Base-by-base conservation (phyloP, 2,113 vertebrate species). In the Hipposideros armiger region DNA sequence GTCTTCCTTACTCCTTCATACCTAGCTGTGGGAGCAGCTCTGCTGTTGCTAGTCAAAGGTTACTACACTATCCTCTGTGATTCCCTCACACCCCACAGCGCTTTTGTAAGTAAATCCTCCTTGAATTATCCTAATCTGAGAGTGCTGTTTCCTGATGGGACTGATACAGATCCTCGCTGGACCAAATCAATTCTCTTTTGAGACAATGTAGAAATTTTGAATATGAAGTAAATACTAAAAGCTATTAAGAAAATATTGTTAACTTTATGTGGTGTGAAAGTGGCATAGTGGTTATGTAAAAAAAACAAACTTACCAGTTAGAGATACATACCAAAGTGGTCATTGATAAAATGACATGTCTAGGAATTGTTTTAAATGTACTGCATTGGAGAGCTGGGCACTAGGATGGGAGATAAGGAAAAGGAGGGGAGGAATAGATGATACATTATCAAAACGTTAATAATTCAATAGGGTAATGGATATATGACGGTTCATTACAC, bases 371-470 rank as follows among this genome's bases (percentile, higher is more conserved):
- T 89, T 86, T 20, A 42, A 97, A 93, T 66, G 69, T 60, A 30
- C 19, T 64, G 24, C 24, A 85, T 11, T 30, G n/a, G 24, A 77
- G 15, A 95, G 20, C 60, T 83, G 77, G 30, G 6, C 20, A 69
- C 47, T 62, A 20, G n/a, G 26, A 47, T 67, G 22, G 36, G 54
- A 87, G 15, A 58, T 66, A 74, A 92, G 42, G 56, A 62, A 87
- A 78, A 24, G 22, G 15, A 20, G 45, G 60, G 8, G 15, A 36
- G 40, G 10, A 26, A 66, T 10, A 72, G 70, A 84, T 81, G 16
- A 93, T 94, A 84, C 52, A 74, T 80, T 36, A 70, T 70, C 32
- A 92, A 94, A 94, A 80, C 87, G 32, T 60, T 87, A 58, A 87
- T 90, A 73, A 82, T 6, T 84, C 64, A 86, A 87, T 32, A 94